Evolutionary conservation across 2,797 vertebrate genomes (phyloP), one percentile per base, ranked within the genome.

Genomic region (Gila robusta): DNA sequence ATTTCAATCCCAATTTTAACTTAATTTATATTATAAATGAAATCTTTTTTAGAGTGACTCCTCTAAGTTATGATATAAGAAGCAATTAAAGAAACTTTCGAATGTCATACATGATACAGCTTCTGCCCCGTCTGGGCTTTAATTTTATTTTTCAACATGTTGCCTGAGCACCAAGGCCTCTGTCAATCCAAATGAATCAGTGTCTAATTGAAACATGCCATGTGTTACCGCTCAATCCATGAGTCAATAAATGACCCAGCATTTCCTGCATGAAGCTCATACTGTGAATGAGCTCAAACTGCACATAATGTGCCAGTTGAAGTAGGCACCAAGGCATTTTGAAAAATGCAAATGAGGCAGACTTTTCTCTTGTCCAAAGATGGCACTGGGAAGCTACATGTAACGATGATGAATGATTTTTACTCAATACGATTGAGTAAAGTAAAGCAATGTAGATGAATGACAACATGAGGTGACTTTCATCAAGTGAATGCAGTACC

Each of bases 181-280:
- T 78, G 35, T 16, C 3, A 70, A n/a, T 54, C 41, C 44, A 66
- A 82, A 37, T 84, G 47, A 78, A 26, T 77, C 82, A 84, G 74
- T 59, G 14, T 62, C 7, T 64, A 82, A 69, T 14, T 67, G 66
- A 52, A 70, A 56, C 35, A 84, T 78, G 64, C 49, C 62, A 84
- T 54, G 69, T 81, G 44, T 86, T 67, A 64, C 41, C 12, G 17
- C 74, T 84, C 83, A 16, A 49, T 79, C 73, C 52, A 79, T 84
- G 83, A 84, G 64, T 84, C 66, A 84, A 84, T 69, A 79, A 17
- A 84, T 79, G 83, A 78, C 73, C 59, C 62, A 44, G 83, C 47
- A 41, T 69, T 77, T 84, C 74, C 83, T 37, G 71, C 28, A 32
- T 64, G 82, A 74, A 83, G 70, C 82, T 71, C 79, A 52, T 52